Evolutionary conservation across 2,797 vertebrate species (phyloP).

Genomic region (Galaxias olidus): DNA sequence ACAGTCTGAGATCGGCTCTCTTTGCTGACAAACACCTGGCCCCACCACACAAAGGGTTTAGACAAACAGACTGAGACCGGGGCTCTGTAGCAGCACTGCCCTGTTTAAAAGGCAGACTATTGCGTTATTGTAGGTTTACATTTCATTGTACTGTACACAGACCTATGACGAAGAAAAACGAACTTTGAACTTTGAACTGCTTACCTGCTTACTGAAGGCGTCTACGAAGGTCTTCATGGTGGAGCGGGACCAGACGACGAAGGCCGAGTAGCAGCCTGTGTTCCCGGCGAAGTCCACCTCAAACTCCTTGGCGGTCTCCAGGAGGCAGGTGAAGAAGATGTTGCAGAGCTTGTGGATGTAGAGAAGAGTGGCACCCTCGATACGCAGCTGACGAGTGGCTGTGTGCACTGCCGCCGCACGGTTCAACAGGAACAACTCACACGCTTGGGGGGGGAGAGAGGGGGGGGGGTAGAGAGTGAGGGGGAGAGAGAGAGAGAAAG

Average conservation of each 20-base stretch:
- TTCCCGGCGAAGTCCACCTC: slow-evolving; percentile 92
- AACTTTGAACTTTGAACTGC: no score
- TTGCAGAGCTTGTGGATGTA: slow-evolving; percentile 99
- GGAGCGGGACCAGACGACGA: slow-evolving; percentile 93
- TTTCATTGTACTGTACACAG: no score
- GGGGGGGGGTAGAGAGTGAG: no score
- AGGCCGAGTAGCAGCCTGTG: slow-evolving; percentile 95
- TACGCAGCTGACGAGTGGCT: slow-evolving; percentile 93
- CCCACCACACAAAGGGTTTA: no score
- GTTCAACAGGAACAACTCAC: slow-evolving; percentile 94
- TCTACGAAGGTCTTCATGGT: slow-evolving; percentile 95
- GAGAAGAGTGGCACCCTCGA: slow-evolving; percentile 94
- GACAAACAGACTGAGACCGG: no score
- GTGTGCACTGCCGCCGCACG: slow-evolving; percentile 90
- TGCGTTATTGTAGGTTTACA: no score
- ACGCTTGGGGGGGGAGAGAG: slow-evolving; percentile 62
- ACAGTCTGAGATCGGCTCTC: no score
- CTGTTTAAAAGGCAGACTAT: no score
- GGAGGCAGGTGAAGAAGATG: slow-evolving; percentile 94
- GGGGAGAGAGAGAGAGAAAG: no score
- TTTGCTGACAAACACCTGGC: no score
- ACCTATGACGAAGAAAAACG: no score
- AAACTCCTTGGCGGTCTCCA: slow-evolving; percentile 96
- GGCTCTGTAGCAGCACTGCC: no score
- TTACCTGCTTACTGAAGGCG: slow-evolving; percentile 91